phyloP scores from a whole-genome alignment of 2,797 vertebrate genomes.

The Leptodactylus fallax region DNA sequence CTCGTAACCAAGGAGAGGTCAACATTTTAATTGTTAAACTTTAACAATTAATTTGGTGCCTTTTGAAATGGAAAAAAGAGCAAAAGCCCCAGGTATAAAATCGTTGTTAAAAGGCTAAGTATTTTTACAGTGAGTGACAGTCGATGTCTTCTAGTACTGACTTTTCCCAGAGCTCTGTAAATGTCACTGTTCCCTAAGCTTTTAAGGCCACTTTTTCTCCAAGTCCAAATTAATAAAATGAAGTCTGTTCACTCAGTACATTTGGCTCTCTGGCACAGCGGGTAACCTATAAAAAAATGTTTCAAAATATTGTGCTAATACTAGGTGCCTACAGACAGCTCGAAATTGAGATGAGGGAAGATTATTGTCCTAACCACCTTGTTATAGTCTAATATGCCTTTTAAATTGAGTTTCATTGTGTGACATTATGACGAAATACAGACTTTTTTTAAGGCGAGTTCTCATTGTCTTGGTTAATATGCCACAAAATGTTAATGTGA shows the following conservation, averaged over 20 bases:
- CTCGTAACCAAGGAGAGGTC: constrained; percentile 41
- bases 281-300: constrained; percentile 56
- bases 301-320: constrained; percentile 53
- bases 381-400: constrained; percentile 33
- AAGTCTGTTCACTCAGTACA: constrained; percentile 61
- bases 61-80: constrained; percentile 59
- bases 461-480: constrained; percentile 39
- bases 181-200: constrained; percentile 63
- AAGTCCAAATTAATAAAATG: constrained; percentile 65
- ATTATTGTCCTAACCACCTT: constrained; percentile 51
- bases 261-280: constrained; percentile 55
- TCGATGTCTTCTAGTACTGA: constrained; percentile 61
- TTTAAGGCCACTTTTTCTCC: constrained; percentile 65
- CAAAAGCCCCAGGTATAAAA: constrained; percentile 63
- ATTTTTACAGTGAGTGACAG: constrained; percentile 64
- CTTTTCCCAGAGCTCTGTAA: constrained; percentile 64
- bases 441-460: constrained; percentile 8
- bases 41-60: constrained; percentile 62
- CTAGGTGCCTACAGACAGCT: constrained; percentile 48
- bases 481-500: constrained; percentile 38
- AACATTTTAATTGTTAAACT: constrained; percentile 61
- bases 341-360: constrained; percentile 45
- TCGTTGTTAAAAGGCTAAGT: constrained; percentile 63
- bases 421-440: constrained; percentile 28
- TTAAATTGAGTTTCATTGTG: constrained; percentile 40